Evolutionary conservation across 2,888 invertebrate species (phyloP).

Genomic region (Lasioglossum malachurum): DNA sequence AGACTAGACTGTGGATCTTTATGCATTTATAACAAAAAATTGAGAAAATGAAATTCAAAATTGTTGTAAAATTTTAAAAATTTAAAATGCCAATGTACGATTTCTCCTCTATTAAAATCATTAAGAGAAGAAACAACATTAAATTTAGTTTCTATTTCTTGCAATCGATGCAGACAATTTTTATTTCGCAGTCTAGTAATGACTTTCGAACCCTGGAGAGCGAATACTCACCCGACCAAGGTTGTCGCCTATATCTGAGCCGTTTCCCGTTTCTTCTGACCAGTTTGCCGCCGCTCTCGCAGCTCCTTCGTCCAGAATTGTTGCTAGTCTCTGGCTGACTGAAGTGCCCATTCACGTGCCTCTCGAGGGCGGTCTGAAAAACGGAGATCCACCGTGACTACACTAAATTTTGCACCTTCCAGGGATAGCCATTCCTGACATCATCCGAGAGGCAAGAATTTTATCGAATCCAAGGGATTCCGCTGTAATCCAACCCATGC

Average conservation of each 20-base stretch:
- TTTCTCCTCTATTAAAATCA: too few species aligned
- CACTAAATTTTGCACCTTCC: conserved; percentile 59
- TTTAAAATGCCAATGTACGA: too few species aligned
- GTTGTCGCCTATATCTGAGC: conserved; percentile 93
- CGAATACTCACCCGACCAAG: conserved; percentile 92
- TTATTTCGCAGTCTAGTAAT: neutral
- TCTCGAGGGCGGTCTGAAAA: conserved; percentile 92
- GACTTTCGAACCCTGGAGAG: neutral
- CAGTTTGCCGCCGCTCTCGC: conserved; percentile 91
- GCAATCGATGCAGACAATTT: too few species aligned
- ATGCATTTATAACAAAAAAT: too few species aligned
- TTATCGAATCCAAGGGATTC: conserved; percentile 1
- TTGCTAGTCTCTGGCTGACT: conserved; percentile 88
- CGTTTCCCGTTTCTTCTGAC: conserved; percentile 95
- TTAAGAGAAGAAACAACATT: too few species aligned
- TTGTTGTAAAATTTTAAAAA: too few species aligned
- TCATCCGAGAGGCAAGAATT: neutral
- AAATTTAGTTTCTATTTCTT: too few species aligned
- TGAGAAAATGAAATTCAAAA: too few species aligned
- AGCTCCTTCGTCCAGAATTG: conserved; percentile 88
- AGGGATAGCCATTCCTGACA: conserved; percentile 53
- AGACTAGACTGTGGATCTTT: too few species aligned
- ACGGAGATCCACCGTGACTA: conserved; percentile 56
- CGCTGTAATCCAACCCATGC: neutral
- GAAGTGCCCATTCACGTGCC: conserved; percentile 98